Evolutionary conservation across 2,888 invertebrate species (phyloP), one percentile per base, ranked within the genome.

Genomic region (Charanyca ferruginea): DNA sequence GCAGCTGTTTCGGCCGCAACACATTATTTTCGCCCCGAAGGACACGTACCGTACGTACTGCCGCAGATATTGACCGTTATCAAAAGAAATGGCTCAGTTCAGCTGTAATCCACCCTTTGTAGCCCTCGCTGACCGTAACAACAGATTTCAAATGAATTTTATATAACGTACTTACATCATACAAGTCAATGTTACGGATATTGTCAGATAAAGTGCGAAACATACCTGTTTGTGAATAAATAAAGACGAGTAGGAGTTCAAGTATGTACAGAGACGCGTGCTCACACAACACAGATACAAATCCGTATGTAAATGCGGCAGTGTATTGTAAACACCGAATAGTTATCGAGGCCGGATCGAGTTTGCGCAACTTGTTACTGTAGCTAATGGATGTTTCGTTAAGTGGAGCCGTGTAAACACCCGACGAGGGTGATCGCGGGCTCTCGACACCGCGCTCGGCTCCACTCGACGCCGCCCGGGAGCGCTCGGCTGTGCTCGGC

Each of bases 331-430:
- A 77, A 73, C 67, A 69, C 60, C 66, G 73, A 61, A 64, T 65
- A 73, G 74, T 75, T 74, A 77, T 81, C 57, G 71, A 66, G 70
- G 66, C 53, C 28, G 70, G 67, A 72, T 70, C 53, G 64, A 74
- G 77, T 71, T 77, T 67, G 67, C 65, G 71, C 60, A 68, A 67
- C 79, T 79, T 79, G 79, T 79, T 73, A 73, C 73, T 53, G 64
- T 52, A 70, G 75, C 81, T 82, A 81, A 75, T 81, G 73, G 79
- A 77, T 83, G 71, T 79, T 73, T 71, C 64, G 77, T 69, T 74
- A 73, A 79, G 77, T 75, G 80, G 59, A 73, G 69, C 63, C 44
- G 59, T 72, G 79, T 74, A 74, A 79, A 77, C 81, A 80, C 66
- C 60, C 53, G 11, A 47, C 53, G 60, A 59, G 65, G 61, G 51